Percentiles rank a stretch among this genome's conserved stretches.
Conservation (phyloP, 2,113 vertebrate genomes). For the Patagioenas fasciata region DNA sequence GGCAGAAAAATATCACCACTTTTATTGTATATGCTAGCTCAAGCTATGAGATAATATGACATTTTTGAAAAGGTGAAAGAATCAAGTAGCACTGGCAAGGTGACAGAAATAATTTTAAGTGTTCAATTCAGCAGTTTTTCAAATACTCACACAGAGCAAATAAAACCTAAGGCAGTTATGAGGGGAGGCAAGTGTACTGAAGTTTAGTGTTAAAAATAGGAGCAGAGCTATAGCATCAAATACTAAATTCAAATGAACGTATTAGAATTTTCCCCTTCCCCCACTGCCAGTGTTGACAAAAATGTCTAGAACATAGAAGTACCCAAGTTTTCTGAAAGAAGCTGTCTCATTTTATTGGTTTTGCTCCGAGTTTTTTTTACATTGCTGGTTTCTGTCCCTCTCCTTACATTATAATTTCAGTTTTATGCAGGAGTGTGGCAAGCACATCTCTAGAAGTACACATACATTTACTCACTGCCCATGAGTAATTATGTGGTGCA, state of each 20-base stretch:
- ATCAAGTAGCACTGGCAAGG: not conserved
- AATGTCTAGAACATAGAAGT: not conserved
- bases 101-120: not conserved
- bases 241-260: not conserved
- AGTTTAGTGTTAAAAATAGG: not conserved
- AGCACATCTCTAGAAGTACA: not conserved
- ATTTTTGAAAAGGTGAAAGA: not conserved
- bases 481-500: not conserved
- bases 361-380: not conserved
- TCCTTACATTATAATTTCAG: not conserved
- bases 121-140: not conserved
- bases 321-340: not conserved
- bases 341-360: not conserved
- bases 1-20: not conserved
- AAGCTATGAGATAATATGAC: not conserved
- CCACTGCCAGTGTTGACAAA: not conserved
- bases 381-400: not conserved
- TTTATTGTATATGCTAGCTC: not conserved
- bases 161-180: not conserved
- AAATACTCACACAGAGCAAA: not conserved
- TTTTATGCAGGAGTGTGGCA: fast-evolving
- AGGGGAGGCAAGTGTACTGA: not conserved
- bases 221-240: not conserved
- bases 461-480: too few species aligned
- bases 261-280: not conserved